Percentiles rank a stretch among this genome's conserved stretches.
Evolutionary conservation across 2,797 vertebrate species (phyloP).

Genomic region (Masticophis lateralis): DNA sequence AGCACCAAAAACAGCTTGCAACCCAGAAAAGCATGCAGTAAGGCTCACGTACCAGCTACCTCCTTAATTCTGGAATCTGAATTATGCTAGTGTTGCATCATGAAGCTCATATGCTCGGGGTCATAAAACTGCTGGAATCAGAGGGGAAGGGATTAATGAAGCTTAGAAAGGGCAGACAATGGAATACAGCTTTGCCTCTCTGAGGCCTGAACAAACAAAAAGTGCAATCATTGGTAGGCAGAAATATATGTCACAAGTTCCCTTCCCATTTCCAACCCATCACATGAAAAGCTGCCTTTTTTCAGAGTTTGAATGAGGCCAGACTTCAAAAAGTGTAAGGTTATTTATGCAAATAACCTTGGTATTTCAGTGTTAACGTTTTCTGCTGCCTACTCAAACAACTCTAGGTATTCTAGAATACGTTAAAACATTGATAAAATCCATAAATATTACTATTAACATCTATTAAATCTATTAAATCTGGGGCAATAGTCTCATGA

Average conservation of each 20-base stretch:
- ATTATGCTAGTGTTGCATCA: background rate
- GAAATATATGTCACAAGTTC: background rate
- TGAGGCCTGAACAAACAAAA: background rate
- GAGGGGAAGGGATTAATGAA: slow-evolving; percentile 9
- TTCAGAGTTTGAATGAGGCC: background rate
- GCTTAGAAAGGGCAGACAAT: background rate
- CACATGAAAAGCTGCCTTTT: background rate
- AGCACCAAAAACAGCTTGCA: background rate
- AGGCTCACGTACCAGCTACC: slow-evolving; percentile 18
- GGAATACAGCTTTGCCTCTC: background rate
- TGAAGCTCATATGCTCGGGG: background rate
- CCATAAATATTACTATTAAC: background rate
- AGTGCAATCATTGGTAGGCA: background rate
- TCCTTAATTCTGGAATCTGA: background rate
- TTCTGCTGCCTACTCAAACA: background rate
- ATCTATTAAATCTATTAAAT: background rate
- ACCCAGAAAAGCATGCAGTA: slow-evolving; percentile 1
- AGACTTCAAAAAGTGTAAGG: background rate
- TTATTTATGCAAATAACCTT: background rate
- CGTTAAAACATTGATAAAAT: background rate
- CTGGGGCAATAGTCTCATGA: background rate
- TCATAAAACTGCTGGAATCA: slow-evolving; percentile 14
- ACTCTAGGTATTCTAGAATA: background rate
- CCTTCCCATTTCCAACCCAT: background rate
- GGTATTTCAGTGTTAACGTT: background rate